These are phyloP conservation scores for Drosophila acutilabella DNA, from an alignment of 2,888 invertebrate genomes.

Conservation along the genomic window DNA sequence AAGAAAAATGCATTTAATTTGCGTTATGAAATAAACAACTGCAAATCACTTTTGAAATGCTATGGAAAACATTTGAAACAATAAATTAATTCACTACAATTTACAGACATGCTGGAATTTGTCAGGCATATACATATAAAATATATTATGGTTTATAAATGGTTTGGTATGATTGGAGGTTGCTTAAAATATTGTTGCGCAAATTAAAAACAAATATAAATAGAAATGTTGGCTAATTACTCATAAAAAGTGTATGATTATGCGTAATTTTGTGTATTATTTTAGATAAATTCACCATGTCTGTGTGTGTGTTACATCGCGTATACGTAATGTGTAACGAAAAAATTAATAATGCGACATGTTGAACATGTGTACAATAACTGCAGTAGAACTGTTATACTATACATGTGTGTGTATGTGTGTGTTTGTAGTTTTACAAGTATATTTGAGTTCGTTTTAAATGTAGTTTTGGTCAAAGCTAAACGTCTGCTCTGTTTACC, in stretches of 20 bases:
- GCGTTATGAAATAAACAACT: conserved; percentile 7
- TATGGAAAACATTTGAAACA: conserved; percentile 2
- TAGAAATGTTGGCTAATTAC: conserved; percentile 53
- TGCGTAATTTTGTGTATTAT: conserved; percentile 56
- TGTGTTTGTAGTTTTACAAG: conserved; percentile 32
- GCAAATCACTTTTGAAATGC: conserved; percentile 8
- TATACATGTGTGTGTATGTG: conserved; percentile 21
- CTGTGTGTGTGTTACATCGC: conserved; percentile 27
- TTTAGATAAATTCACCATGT: conserved; percentile 51
- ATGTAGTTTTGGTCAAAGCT: conserved; percentile 31
- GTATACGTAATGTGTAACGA: conserved; percentile 32
- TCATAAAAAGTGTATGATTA: conserved; percentile 46
- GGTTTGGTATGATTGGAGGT: conserved; percentile 39
- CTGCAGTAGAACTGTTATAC: conserved; percentile 25
- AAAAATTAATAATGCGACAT: conserved; percentile 62
- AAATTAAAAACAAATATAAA: conserved; percentile 50
- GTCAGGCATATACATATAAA: conserved; percentile 12
- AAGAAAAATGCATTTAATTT: conserved; percentile 2
- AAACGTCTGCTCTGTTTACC: conserved; percentile 55
- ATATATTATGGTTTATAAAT: conserved; percentile 16
- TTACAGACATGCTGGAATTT: conserved; percentile 37
- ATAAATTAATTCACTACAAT: conserved; percentile 5
- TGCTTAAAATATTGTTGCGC: conserved; percentile 35
- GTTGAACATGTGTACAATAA: conserved; percentile 54
- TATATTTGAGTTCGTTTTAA: conserved; percentile 33